Evolutionary conservation across 2,113 vertebrate species (phyloP).

Genomic region (Oceanodroma tethys): DNA sequence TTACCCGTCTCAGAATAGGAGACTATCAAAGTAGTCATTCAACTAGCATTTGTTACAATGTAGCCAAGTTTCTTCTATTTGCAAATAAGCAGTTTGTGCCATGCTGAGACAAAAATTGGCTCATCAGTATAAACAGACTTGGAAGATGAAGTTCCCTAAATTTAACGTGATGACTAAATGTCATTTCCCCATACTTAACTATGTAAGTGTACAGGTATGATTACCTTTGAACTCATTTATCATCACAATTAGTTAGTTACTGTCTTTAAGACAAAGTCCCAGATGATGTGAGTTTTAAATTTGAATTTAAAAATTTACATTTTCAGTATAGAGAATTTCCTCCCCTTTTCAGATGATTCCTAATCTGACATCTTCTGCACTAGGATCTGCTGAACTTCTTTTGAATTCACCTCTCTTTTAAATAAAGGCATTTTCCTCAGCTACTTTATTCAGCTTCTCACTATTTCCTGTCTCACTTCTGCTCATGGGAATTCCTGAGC

Average conservation of each 20-base stretch:
- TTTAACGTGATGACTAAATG: background rate
- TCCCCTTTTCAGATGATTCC: background rate
- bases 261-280: background rate
- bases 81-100: background rate
- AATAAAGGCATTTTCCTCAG: constrained; percentile 31
- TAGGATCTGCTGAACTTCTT: background rate
- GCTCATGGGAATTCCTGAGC: constrained; percentile 52
- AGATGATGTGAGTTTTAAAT: background rate
- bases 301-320: background rate
- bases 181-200: background rate
- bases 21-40: background rate
- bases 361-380: background rate
- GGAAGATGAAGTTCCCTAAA: background rate
- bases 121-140: background rate
- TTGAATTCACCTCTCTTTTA: background rate
- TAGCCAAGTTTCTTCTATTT: background rate
- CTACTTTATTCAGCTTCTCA: constrained; percentile 31
- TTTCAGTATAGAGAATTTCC: background rate
- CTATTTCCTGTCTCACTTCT: constrained; percentile 43
- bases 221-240: background rate
- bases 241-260: background rate
- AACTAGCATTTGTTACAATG: background rate
- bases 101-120: background rate
- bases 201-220: background rate
- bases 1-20: background rate